These are phyloP conservation scores for Helicoverpa assulta DNA, from an alignment of 2,888 invertebrate species.

Conservation along the genomic window DNA sequence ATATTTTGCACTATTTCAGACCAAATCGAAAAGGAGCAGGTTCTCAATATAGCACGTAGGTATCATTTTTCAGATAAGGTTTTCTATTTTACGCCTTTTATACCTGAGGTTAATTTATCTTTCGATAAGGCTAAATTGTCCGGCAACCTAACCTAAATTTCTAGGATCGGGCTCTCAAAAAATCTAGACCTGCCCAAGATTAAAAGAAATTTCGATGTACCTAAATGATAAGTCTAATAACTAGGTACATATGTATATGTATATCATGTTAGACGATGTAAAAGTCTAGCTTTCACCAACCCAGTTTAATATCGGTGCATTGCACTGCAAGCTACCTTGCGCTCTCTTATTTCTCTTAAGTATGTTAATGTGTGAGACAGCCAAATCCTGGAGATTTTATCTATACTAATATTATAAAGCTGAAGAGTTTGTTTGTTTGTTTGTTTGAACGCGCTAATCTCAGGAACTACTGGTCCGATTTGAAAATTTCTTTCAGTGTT, in stretches of 20 bases:
- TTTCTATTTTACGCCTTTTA: slow-evolving; percentile 1
- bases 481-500: too few relatives aligned
- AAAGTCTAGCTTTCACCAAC: slow-evolving; percentile 33
- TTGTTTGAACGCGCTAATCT: too few relatives aligned
- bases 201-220: neutral
- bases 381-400: neutral
- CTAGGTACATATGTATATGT: neutral
- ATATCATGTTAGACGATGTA: slow-evolving; percentile 5
- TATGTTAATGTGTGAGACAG: neutral
- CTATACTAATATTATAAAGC: too few relatives aligned
- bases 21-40: neutral
- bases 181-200: neutral
- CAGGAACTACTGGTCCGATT: too few relatives aligned
- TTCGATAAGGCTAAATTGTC: slow-evolving; percentile 1
- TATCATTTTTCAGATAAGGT: neutral
- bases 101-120: neutral
- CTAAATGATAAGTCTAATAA: neutral
- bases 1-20: slow-evolving; percentile 11
- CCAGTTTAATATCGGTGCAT: slow-evolving; percentile 19
- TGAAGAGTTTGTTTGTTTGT: too few relatives aligned
- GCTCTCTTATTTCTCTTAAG: slow-evolving; percentile 9
- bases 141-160: neutral
- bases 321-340: slow-evolving; percentile 18
- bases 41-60: neutral
- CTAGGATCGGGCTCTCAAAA: neutral